Evolutionary conservation across 1,140 invertebrate species (phyloP), one percentile per base, ranked within the genome.

Genomic region (Aphidius gifuensis): DNA sequence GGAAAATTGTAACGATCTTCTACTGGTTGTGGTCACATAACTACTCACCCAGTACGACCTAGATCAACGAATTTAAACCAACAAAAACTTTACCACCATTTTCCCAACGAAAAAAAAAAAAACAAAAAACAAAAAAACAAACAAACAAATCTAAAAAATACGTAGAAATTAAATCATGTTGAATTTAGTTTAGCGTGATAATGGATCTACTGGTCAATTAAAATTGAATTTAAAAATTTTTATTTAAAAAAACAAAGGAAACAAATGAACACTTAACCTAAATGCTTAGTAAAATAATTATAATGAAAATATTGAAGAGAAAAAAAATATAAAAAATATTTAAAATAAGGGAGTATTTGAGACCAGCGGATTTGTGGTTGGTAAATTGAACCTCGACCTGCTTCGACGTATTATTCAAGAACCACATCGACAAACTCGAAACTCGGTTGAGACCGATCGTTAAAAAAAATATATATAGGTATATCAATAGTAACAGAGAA

Each of bases 311-410:
- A 6, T 9, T 5, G 48, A 53, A 64, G 53, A 64, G 9, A 48
- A 55, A 51, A 43, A 54, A 48, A 64, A 64, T 38, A 50, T 50
- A 53, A 59, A 42, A 50, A 9, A 45, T 46, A 48, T 32, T 32
- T 0, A 48, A 64, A 58, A 50, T 39, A 48, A 44, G 16, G 45
- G 56, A 38, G 21, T 32, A 45, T 43, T 57, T 54, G 21, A 43
- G 53, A 55, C 9, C 39, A 40, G 53, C 39, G 53, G 53, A 55
- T 55, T 55, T 55, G 53, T 40, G 53, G 53, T 62, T 58, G 54
- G 64, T 66, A 70, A 66, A 70, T 65, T 64, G 65, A 64, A 70
- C 67, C 56, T 55, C 8, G 38, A 59, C 57, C 42, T 62, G 39
- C 39, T n/a, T 50, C 16, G 58, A 39, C 39, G 2, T 48, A 49